Percentiles rank a stretch among this genome's conserved stretches.
These are phyloP conservation scores for Crocodylus rhombifer DNA, from an alignment of 2,797 vertebrate genomes.

Conservation along the genomic window DNA sequence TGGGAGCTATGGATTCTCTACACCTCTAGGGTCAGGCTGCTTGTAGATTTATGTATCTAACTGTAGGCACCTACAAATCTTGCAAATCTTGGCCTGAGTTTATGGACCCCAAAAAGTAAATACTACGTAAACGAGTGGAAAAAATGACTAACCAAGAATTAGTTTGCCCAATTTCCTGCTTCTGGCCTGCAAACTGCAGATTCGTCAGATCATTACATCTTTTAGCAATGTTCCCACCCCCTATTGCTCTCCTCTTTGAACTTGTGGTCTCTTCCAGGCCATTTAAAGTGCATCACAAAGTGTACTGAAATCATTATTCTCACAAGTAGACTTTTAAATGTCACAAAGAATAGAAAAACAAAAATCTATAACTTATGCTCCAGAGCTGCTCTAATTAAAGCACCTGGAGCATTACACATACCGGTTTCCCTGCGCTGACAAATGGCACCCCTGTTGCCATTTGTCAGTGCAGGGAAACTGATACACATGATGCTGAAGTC, in stretches of 20 bases:
- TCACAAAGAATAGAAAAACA: background rate
- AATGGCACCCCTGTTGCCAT: too few species aligned
- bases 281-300: background rate
- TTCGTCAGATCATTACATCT: background rate
- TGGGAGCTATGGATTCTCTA: background rate
- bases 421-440: too few species aligned
- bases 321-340: background rate
- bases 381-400: background rate
- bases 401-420: too few species aligned
- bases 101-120: constrained; percentile 10
- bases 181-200: background rate
- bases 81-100: background rate
- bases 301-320: background rate
- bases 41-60: background rate
- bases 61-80: background rate
- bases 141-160: too few species aligned
- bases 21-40: background rate
- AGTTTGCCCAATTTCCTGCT: background rate
- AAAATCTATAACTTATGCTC: background rate
- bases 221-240: background rate
- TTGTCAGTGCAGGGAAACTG: too few species aligned
- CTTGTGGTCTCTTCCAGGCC: background rate
- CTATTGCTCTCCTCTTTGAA: background rate
- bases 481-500: too few species aligned
- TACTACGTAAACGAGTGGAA: background rate